phyloP scores from a whole-genome alignment of 2,888 invertebrate species.

The Coecobrya sp. region DNA sequence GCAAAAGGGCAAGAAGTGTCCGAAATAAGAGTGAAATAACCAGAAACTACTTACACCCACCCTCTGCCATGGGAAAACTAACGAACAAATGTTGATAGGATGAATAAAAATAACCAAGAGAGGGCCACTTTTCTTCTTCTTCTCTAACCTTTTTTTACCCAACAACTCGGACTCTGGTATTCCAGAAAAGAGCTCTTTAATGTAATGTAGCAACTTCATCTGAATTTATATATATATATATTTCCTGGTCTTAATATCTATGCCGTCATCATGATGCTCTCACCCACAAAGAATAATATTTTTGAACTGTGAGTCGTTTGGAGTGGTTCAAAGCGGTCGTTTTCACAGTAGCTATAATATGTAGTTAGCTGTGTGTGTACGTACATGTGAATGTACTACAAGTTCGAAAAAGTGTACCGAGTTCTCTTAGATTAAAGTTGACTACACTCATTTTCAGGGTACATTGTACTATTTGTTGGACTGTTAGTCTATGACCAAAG shows the following conservation, averaged over 20 bases:
- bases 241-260: background rate
- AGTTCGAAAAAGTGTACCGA: constrained; percentile 10
- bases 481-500: background rate
- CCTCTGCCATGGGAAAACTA: background rate
- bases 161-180: background rate
- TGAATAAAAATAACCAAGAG: background rate
- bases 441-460: background rate
- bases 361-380: background rate
- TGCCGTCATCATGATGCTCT: background rate
- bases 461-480: background rate
- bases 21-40: background rate
- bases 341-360: background rate
- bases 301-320: constrained; percentile 32
- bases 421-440: constrained; percentile 50
- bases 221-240: background rate
- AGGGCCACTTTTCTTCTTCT: background rate
- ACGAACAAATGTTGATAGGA: background rate
- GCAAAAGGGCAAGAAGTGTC: background rate
- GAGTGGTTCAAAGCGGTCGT: background rate
- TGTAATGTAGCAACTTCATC: background rate
- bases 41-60: background rate
- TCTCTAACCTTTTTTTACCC: background rate
- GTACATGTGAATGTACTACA: background rate
- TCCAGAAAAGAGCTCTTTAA: background rate
- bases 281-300: constrained; percentile 48